Evolutionary conservation across 2,888 invertebrate species (phyloP).

Genomic region (Limnephilus lunatus): DNA sequence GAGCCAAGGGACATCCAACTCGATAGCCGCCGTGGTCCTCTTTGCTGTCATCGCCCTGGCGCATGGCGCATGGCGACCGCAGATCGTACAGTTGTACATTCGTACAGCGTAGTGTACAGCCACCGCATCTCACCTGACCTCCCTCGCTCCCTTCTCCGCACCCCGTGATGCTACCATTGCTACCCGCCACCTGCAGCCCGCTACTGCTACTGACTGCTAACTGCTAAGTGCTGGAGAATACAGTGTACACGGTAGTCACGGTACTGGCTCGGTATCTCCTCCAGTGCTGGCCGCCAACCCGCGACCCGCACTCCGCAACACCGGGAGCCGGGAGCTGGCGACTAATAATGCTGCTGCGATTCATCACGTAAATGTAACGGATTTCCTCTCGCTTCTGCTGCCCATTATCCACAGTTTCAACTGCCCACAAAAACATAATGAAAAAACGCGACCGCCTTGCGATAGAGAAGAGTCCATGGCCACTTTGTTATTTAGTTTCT

Average conservation of each 20-base stretch:
- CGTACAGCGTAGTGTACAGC: background rate
- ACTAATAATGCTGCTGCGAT: background rate
- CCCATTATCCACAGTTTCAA: background rate
- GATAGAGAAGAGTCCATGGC: background rate
- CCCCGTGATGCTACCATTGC: too few relatives aligned
- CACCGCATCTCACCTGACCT: constrained; percentile 5
- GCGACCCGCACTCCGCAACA: background rate
- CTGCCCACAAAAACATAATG: constrained; percentile 17
- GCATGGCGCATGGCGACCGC: constrained; percentile 6
- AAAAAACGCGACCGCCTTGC: background rate
- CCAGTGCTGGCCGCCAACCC: too few relatives aligned
- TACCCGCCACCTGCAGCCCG: too few relatives aligned
- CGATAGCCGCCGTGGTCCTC: background rate
- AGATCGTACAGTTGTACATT: background rate
- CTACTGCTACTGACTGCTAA: too few relatives aligned
- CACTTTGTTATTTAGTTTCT: too few relatives aligned
- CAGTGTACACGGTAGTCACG: background rate
- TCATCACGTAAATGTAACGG: constrained; percentile 36
- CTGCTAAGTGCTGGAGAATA: background rate
- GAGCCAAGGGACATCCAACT: constrained; percentile 30
- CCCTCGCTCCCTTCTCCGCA: background rate
- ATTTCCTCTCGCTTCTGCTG: constrained; percentile 19
- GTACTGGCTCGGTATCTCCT: too few relatives aligned
- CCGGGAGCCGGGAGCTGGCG: background rate
- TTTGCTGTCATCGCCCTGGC: background rate